Evolutionary conservation across 2,113 vertebrate genomes (phyloP), one percentile per base, ranked within the genome.

Genomic region (Taxidea taxus): DNA sequence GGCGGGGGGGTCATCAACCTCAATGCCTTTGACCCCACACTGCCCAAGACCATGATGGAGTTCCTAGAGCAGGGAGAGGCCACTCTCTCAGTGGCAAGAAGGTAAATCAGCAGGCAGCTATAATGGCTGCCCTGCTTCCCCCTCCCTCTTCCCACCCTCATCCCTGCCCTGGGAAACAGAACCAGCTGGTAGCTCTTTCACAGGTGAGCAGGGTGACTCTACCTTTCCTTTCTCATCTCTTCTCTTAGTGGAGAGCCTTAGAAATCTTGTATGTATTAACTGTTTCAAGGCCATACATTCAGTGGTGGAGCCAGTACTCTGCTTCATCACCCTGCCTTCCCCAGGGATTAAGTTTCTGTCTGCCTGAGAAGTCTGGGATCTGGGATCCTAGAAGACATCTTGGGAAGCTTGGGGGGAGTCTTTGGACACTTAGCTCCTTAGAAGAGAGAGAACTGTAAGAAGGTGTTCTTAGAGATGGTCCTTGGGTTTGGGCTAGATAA

Each of bases 41-140:
- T 99, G 97, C 99, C 99, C 9, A 98, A 97, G 3, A 99, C 99
- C 0, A 99, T 99, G 99, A 98, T 97, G 1, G 98, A 98, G 64
- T 99, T 99, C 97, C 98, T 99, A 95, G 99, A 99, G 97, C 98
- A 97, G 60, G 99, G 99, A 66, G 99, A 99, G 3, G 49, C 91
- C 0, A 97, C 99, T 25, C 97, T 99, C 74, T 98, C 99, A 6
- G 97, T 98, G 13, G 99, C 99, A 3, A 98, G 92, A 68, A 99
- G 99, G 99, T 99, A 93, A 21, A 34, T 56, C 34, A 60, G 13
- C 8, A 11, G 54, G 54, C 49, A 54, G 86, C 70, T 87, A 64
- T 29, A 18, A 7, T 39, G 11, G n/a, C 34, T 34, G 5, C 56
- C 72, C 18, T 12, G 0, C 20, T 34, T 13, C 12, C 29, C 11